Evolutionary conservation across 2,797 vertebrate species (phyloP).

Genomic region (Sitta carolinensis): DNA sequence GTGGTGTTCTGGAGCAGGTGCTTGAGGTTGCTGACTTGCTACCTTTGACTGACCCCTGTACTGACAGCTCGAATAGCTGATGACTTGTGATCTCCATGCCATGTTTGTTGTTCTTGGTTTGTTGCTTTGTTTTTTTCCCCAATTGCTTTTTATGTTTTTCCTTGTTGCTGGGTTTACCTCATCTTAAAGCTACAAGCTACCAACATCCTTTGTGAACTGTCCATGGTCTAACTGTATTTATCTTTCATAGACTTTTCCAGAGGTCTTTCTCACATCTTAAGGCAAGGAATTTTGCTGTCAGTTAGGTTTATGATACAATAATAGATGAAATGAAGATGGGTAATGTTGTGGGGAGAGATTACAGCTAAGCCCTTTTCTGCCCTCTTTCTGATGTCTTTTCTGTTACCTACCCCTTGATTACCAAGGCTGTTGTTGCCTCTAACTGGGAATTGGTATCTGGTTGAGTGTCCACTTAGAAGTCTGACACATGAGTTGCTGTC

Average conservation of each 20-base stretch:
- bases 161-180: not conserved
- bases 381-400: not conserved
- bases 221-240: not conserved
- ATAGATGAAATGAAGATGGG: not conserved
- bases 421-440: rapidly evolving
- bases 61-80: not conserved
- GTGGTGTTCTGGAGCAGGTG: not conserved
- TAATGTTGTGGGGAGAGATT: not conserved
- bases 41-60: not conserved
- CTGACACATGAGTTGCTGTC: not conserved
- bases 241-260: not conserved
- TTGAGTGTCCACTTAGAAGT: not conserved
- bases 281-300: not conserved
- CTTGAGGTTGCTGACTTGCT: not conserved
- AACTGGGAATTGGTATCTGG: not conserved
- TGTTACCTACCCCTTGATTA: not conserved
- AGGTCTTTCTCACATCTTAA: not conserved
- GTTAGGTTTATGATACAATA: not conserved
- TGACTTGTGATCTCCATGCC: not conserved
- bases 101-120: not conserved
- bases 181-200: not conserved
- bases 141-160: not conserved
- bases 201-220: not conserved
- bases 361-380: not conserved
- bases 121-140: not conserved